Percentiles rank a stretch among this genome's conserved stretches.
Evolutionary conservation across 2,888 invertebrate genomes (phyloP).

Genomic region (Dasypogon diadema): DNA sequence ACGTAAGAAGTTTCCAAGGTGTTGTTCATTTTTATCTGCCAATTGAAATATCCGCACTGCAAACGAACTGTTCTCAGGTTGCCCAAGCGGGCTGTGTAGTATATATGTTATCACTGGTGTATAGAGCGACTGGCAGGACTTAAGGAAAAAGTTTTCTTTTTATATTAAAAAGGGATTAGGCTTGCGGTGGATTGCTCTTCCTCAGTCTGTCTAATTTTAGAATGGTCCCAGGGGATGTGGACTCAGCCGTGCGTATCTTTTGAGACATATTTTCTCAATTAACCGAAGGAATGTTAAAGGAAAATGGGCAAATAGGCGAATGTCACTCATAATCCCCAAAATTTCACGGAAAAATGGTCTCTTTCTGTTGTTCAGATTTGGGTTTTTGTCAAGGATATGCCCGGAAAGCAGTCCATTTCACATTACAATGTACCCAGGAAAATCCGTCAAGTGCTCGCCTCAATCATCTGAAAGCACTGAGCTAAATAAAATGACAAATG

Average conservation of each 20-base stretch:
- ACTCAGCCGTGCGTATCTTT: constrained; percentile 37
- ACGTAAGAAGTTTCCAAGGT: constrained; percentile 44
- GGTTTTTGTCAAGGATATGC: background rate
- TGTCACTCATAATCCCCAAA: constrained; percentile 46
- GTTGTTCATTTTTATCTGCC: constrained; percentile 49
- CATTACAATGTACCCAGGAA: background rate
- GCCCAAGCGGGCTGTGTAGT: background rate
- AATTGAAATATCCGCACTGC: constrained; percentile 45
- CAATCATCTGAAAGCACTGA: background rate
- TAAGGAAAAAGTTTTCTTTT: constrained; percentile 15
- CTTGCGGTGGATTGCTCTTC: constrained; percentile 18
- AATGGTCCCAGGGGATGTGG: constrained; percentile 1
- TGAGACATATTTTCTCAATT: constrained; percentile 50
- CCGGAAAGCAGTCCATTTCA: background rate
- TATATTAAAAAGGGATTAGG: constrained; percentile 35
- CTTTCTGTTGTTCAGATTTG: background rate
- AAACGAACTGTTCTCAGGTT: background rate
- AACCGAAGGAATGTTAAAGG: constrained; percentile 35
- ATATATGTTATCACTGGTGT: constrained; percentile 31
- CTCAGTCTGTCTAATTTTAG: constrained; percentile 19
- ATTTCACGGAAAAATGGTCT: constrained; percentile 14
- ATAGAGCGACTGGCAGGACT: background rate
- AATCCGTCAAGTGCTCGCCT: background rate
- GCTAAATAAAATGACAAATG: background rate
- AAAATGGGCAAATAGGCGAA: constrained; percentile 36